Evolutionary conservation across 2,888 invertebrate genomes (phyloP), one percentile per base, ranked within the genome.

Genomic region (Dasypogon diadema): DNA sequence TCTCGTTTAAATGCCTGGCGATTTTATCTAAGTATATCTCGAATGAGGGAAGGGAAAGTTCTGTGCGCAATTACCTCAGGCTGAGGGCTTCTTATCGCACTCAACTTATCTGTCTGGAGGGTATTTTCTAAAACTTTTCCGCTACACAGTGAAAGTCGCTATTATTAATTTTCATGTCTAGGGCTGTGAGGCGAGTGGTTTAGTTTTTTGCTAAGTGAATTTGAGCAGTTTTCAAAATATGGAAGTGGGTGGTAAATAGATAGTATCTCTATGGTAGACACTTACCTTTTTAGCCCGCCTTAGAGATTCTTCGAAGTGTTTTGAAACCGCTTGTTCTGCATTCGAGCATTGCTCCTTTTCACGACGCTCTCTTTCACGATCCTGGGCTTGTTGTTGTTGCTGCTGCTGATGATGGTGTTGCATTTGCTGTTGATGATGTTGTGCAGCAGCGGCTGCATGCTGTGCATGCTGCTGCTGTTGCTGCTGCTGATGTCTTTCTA

Each of bases 241-340:
- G n/a, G n/a, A n/a, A n/a, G n/a, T n/a, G n/a, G n/a, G n/a, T n/a
- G n/a, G n/a, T n/a, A n/a, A n/a, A n/a, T n/a, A n/a, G n/a, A n/a
- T n/a, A n/a, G n/a, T n/a, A n/a, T n/a, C n/a, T n/a, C n/a, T n/a
- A n/a, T n/a, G n/a, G n/a, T n/a, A n/a, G n/a, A n/a, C 22, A 70
- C 63, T 51, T n/a, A 74, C 74, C 63, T 74, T 74, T 51, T 63
- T 74, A 48, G 92, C 92, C 79, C 92, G 88, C 84, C 92, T 89
- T 78, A 96, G 89, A 79, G 95, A 95, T 88, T 95, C 95, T 83
- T 94, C 94, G 86, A 96, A 96, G 87, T 96, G 96, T 86, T 95
- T 93, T 82, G 94, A 91, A 77, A 96, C 93, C 79, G 93, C 91
- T 81, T 90, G 89, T 80, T 91, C 89, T 74, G 90, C 89, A 76